Evolutionary conservation across 2,113 vertebrate species (phyloP).

Genomic region (Sciurus niger): DNA sequence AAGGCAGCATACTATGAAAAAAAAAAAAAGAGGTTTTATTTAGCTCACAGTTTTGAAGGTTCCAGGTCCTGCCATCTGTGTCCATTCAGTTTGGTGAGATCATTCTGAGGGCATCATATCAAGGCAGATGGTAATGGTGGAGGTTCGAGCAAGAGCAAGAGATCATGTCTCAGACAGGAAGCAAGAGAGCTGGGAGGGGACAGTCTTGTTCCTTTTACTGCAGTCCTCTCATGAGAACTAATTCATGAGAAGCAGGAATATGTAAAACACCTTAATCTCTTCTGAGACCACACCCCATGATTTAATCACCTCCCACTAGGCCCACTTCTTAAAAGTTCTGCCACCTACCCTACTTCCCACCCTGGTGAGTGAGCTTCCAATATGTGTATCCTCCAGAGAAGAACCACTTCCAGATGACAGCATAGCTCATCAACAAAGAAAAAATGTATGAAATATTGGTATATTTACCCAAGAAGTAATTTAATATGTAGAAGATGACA

Average conservation of each 20-base stretch:
- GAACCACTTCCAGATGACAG: background rate
- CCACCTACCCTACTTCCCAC: background rate
- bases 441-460: background rate
- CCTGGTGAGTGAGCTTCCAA: background rate
- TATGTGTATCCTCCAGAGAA: background rate
- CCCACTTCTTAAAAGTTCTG: background rate
- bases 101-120: background rate
- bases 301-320: background rate
- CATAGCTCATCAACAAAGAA: background rate
- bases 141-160: background rate
- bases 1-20: background rate
- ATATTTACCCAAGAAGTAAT: slow-evolving; percentile 12
- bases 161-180: background rate
- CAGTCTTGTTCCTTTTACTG: no score
- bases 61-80: background rate
- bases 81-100: background rate
- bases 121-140: no score
- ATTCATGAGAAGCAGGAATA: background rate
- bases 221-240: background rate
- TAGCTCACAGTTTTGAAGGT: background rate
- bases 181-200: background rate
- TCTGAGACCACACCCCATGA: no score
- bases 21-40: no score
- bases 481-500: background rate
- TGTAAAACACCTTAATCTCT: background rate